Evolutionary conservation across 2,888 invertebrate genomes (phyloP), one percentile per base, ranked within the genome.

Genomic region (Drosophila cognata): DNA sequence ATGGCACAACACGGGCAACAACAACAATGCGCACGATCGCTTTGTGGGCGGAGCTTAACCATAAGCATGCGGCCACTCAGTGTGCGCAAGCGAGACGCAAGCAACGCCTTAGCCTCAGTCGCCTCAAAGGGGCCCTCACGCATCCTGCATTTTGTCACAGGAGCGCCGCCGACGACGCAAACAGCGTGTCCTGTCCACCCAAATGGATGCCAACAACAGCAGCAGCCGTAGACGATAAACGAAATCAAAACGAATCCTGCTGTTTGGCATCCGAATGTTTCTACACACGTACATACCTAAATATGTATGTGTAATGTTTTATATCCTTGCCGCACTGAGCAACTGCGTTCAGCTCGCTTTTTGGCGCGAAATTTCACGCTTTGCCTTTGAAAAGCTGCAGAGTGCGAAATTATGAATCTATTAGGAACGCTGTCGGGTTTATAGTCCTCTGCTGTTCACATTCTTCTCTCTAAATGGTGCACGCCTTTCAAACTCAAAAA

Each of bases 11-110:
- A 43, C 18, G 2, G 41, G 25, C 80, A 68, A 80, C 79, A 78
- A 74, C 68, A 81, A 80, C 74, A 74, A 77, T 68, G 77, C 77
- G 69, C 84, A 71, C 88, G 86, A 86, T 86, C 86, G 89, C 68
- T 88, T 86, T 75, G 80, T 72, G 82, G 86, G 86, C 86, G 86
- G 86, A 78, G 86, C 66, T 71, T 77, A 38, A 65, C 18, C 56
- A 48, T 41, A 29, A 16, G 72, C 63, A 62, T 61, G 75, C 70
- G 66, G 51, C 56, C 63, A 29, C 31, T 5, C 38, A 28, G 41
- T 46, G 65, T 41, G 77, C 56, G 74, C 53, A 28, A 82, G 78
- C 68, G 82, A 84, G 84, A 82, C 56, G 77, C 64, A 64, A 58
- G 53, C 69, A 77, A 10, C 67, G 55, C 71, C 76, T 71, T 51